Percentiles rank a stretch among this genome's conserved stretches.
These are phyloP conservation scores for Drosophila prolongata DNA, from an alignment of 2,888 invertebrate species.

Conservation along the genomic window DNA sequence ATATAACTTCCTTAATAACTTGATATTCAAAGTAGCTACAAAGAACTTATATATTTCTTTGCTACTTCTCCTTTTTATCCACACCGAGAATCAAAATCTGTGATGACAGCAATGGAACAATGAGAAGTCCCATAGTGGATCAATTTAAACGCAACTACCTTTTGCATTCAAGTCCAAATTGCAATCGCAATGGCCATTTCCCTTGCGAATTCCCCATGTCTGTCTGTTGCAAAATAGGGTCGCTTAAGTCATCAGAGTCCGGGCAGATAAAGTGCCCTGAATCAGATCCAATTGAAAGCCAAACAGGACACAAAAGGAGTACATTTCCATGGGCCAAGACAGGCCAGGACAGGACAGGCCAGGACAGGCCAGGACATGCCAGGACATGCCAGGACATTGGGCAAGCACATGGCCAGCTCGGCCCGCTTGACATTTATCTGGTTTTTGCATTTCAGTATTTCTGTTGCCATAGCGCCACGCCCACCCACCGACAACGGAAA, in stretches of 20 bases:
- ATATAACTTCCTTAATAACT: too few relatives aligned
- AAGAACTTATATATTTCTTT: too few relatives aligned
- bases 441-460: constrained; percentile 4
- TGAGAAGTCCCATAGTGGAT: neutral
- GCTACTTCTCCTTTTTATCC: neutral
- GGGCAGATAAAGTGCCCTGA: neutral
- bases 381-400: neutral
- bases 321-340: constrained; percentile 5
- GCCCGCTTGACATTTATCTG: constrained; percentile 13
- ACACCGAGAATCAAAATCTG: neutral
- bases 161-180: neutral
- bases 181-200: constrained; percentile 6
- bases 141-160: constrained; percentile 8
- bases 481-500: neutral
- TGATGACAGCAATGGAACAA: neutral
- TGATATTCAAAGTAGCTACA: too few relatives aligned
- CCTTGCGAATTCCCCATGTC: neutral
- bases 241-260: constrained; percentile 15
- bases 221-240: neutral
- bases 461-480: constrained; percentile 14
- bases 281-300: constrained; percentile 2
- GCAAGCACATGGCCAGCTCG: constrained; percentile 3
- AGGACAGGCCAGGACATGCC: neutral
- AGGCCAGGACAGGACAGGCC: neutral
- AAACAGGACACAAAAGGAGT: constrained; percentile 2